phyloP scores from a whole-genome alignment of 2,888 invertebrate genomes.

The Nowickia ferox region DNA sequence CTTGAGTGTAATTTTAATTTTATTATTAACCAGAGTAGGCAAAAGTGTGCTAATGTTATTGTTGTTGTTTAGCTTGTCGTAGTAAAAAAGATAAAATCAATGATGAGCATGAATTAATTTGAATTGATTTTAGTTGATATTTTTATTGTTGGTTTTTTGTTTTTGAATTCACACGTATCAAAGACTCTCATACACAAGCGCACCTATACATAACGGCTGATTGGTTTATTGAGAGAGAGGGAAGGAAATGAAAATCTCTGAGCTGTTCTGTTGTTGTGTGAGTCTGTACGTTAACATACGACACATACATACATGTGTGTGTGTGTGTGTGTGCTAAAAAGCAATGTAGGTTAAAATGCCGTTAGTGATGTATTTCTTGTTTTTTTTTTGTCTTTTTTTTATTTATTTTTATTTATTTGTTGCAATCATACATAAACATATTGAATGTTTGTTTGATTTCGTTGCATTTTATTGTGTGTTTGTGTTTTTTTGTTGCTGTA shows the following conservation, averaged over 20 bases:
- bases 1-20: slow-evolving; percentile 37
- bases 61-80: slow-evolving; percentile 10
- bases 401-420: slow-evolving; percentile 6
- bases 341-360: slow-evolving; percentile 66
- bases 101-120: slow-evolving; percentile 63
- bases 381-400: not conserved
- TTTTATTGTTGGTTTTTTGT: slow-evolving; percentile 43
- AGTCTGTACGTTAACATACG: not conserved
- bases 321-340: slow-evolving; percentile 31
- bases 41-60: slow-evolving; percentile 16
- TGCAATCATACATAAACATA: not conserved
- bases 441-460: slow-evolving; percentile 26
- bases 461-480: slow-evolving; percentile 18
- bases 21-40: slow-evolving; percentile 30
- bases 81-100: slow-evolving; percentile 57
- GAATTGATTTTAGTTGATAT: slow-evolving; percentile 61
- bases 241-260: slow-evolving; percentile 30
- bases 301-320: not conserved
- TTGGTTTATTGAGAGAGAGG: slow-evolving; percentile 9
- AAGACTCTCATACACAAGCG: not conserved
- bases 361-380: slow-evolving; percentile 51
- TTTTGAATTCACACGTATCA: slow-evolving; percentile 16
- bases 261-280: not conserved
- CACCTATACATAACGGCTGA: not conserved
- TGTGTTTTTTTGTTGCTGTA: slow-evolving; percentile 11